These are phyloP conservation scores for Dermolepida albohirtum DNA, from an alignment of 2,888 invertebrate species.

Conservation along the genomic window DNA sequence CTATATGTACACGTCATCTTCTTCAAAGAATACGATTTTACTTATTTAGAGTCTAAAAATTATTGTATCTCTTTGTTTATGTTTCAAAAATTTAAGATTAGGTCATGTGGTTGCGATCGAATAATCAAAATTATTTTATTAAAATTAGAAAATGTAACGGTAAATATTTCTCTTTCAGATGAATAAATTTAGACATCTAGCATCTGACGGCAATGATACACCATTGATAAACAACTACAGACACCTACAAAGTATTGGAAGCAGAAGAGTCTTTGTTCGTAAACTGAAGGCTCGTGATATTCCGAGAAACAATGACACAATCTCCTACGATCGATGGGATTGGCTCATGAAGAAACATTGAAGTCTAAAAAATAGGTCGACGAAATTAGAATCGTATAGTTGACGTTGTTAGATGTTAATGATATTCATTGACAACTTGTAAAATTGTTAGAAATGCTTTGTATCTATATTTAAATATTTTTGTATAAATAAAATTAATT, in stretches of 20 bases:
- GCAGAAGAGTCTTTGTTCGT: constrained; percentile 75
- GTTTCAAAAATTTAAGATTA: too few species aligned
- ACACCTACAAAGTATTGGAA: constrained; percentile 75
- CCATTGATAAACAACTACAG: constrained; percentile 79
- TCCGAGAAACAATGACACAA: constrained; percentile 64
- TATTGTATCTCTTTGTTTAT: too few species aligned
- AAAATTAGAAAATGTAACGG: constrained; percentile 7
- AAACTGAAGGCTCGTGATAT: constrained; percentile 71
- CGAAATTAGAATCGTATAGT: constrained; percentile 1
- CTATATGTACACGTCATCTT: too few species aligned
- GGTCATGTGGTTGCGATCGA: too few species aligned
- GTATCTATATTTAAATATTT: constrained; percentile 7
- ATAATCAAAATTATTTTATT: too few species aligned
- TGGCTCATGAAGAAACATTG: constrained; percentile 64
- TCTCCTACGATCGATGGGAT: constrained; percentile 73
- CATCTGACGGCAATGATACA: constrained; percentile 71
- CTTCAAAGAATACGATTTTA: too few species aligned
- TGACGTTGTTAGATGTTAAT: constrained; percentile 20
- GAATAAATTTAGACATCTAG: constrained; percentile 74
- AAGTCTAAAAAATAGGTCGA: constrained; percentile 5
- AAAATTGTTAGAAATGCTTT: constrained; percentile 5
- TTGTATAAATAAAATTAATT: constrained; percentile 12
- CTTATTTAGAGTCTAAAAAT: too few species aligned
- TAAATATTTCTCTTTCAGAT: constrained; percentile 64
- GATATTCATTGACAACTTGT: constrained; percentile 16